Conservation (phyloP, 2,888 invertebrate species). For the Pristionchus arcanus region DNA sequence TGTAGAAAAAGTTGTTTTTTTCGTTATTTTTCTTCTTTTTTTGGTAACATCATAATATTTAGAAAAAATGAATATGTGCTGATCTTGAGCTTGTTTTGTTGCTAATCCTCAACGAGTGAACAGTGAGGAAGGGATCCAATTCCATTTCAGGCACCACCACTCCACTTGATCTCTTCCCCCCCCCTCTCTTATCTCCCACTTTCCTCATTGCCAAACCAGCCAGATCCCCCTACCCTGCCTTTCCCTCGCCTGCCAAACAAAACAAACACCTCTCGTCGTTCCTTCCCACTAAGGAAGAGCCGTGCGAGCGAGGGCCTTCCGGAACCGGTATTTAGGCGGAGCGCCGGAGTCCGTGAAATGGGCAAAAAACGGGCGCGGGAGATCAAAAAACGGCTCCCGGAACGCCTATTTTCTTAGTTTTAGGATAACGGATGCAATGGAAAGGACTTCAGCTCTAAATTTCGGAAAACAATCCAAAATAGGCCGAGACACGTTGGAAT, state of each 20-base stretch:
- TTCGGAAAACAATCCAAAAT: neutral
- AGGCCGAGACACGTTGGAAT: neutral
- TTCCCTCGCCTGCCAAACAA: neutral
- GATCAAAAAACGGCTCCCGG: constrained; percentile 13
- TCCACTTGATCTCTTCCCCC: constrained; percentile 20
- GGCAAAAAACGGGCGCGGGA: neutral
- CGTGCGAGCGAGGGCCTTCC: neutral
- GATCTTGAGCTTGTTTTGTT: neutral
- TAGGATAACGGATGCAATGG: neutral
- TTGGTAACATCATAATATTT: no score
- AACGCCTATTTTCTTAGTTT: neutral
- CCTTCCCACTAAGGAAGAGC: constrained; percentile 17
- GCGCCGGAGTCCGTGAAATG: neutral
- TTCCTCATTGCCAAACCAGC: constrained; percentile 46
- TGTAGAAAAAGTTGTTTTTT: neutral
- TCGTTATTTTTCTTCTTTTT: neutral
- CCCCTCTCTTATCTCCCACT: constrained; percentile 1
- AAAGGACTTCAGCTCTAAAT: neutral
- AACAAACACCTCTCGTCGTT: constrained; percentile 33
- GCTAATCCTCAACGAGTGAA: neutral
- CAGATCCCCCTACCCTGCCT: constrained; percentile 8
- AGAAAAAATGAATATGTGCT: neutral
- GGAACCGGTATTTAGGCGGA: neutral
- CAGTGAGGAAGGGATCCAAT: neutral
- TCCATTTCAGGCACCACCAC: constrained; percentile 2